Evolutionary conservation across 2,113 vertebrate genomes (phyloP).

Genomic region (Hyla sarda): DNA sequence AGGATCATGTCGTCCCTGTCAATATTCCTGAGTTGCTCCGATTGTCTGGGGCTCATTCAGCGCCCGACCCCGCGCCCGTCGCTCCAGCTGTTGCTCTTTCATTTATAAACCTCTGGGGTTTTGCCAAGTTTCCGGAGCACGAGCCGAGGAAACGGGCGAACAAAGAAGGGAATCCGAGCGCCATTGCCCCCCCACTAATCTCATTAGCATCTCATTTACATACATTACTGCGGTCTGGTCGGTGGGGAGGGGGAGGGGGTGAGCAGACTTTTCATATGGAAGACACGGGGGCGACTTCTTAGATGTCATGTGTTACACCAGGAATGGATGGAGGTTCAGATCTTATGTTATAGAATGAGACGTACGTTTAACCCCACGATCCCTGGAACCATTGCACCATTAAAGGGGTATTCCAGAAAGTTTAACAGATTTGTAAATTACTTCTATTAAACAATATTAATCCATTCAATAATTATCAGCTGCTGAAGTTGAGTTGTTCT

Average conservation of each 20-base stretch:
- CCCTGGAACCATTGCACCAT: too few relatives aligned
- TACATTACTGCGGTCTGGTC: conserved; percentile 5
- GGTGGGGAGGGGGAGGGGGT: too few relatives aligned
- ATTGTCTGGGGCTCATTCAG: conserved; percentile 39
- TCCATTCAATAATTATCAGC: too few relatives aligned
- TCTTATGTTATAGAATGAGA: neutral
- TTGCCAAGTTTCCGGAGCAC: conserved; percentile 40
- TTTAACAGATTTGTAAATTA: too few relatives aligned
- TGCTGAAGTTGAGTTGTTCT: too few relatives aligned
- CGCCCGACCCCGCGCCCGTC: neutral
- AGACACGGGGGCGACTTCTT: neutral
- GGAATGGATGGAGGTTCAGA: neutral
- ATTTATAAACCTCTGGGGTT: conserved; percentile 1
- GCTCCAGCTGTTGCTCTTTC: conserved; percentile 52
- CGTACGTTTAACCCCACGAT: neutral
- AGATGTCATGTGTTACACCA: neutral
- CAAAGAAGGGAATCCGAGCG: conserved; percentile 50
- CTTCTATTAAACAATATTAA: too few relatives aligned
- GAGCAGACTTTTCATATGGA: neutral
- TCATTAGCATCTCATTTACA: conserved; percentile 54
- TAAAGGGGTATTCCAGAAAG: too few relatives aligned
- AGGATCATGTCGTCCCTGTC: conserved; percentile 32
- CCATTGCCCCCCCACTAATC: conserved; percentile 42
- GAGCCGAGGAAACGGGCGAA: conserved; percentile 19
- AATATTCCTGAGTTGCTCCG: conserved; percentile 2